These are phyloP conservation scores for Gymnobelideus leadbeateri DNA, from an alignment of 2,113 vertebrate genomes.

Conservation along the genomic window DNA sequence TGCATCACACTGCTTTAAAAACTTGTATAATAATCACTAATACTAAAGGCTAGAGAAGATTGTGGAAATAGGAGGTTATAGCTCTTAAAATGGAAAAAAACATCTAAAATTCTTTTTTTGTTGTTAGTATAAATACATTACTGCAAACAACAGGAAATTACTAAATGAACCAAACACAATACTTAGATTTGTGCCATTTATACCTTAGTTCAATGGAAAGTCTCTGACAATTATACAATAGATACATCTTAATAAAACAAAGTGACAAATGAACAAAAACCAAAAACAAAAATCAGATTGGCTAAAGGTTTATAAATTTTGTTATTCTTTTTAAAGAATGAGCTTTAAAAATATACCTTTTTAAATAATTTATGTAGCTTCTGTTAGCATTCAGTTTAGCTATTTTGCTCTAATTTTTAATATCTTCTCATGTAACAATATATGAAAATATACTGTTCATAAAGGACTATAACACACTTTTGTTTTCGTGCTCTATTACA, in stretches of 20 bases:
- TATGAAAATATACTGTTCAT: not conserved
- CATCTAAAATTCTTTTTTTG: slow-evolving; percentile 14
- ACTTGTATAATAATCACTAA: not conserved
- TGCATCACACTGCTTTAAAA: not conserved
- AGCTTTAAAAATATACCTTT: not conserved
- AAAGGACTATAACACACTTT: not conserved
- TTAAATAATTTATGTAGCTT: not conserved
- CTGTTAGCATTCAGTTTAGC: not conserved
- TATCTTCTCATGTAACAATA: not conserved
- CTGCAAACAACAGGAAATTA: too few species aligned
- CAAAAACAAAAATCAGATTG: not conserved
- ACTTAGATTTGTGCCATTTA: too few species aligned
- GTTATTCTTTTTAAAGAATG: not conserved
- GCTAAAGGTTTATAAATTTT: not conserved
- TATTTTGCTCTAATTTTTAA: not conserved
- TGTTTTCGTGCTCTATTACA: not conserved
- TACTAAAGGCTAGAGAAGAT: too few species aligned
- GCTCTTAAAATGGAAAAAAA: not conserved
- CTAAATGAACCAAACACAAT: too few species aligned
- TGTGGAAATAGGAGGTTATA: not conserved
- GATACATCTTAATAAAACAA: too few species aligned
- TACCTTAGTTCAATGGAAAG: too few species aligned
- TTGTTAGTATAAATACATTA: too few species aligned
- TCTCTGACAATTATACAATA: too few species aligned
- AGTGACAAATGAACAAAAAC: too few species aligned